A percentile compares a stretch with the other conserved stretches of the same genome.
phyloP scores from a whole-genome alignment of 2,888 invertebrate genomes.

The Heliconius hortense region DNA sequence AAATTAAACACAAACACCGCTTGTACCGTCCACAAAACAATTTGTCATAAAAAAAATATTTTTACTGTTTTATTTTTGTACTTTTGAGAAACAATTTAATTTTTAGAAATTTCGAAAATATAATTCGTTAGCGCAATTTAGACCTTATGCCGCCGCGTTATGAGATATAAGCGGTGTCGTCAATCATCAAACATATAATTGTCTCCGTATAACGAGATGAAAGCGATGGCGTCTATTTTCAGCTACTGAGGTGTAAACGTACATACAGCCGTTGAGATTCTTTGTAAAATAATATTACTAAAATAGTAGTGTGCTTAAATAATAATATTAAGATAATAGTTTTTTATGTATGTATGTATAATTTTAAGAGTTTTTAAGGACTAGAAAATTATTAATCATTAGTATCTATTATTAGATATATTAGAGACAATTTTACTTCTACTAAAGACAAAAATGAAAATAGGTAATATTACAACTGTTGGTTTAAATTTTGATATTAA shows the following conservation, averaged over 20 bases:
- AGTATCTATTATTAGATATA: too few relatives aligned
- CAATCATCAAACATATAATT: conserved; percentile 73
- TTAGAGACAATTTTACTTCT: too few relatives aligned
- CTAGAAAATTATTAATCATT: neutral
- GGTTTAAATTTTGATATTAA: neutral
- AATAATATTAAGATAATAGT: too few relatives aligned
- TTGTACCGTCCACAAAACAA: neutral
- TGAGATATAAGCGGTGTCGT: conserved; percentile 60
- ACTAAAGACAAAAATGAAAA: too few relatives aligned
- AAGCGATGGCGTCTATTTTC: conserved; percentile 72
- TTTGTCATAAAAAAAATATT: conserved; percentile 5
- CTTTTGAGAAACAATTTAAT: conserved; percentile 12
- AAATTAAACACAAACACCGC: neutral
- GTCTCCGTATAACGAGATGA: conserved; percentile 75
- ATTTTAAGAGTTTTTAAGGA: neutral
- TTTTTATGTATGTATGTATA: too few relatives aligned
- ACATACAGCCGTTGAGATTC: conserved; percentile 50
- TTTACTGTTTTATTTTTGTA: neutral
- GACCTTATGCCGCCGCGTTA: conserved; percentile 61
- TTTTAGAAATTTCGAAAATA: conserved; percentile 13
- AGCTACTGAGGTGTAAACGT: conserved; percentile 46
- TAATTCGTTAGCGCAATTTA: conserved; percentile 52
- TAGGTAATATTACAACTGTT: too few relatives aligned
- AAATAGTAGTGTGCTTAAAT: too few relatives aligned
- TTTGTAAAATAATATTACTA: neutral